Percentiles rank a stretch among this genome's conserved stretches.
These are phyloP conservation scores for Chionoecetes opilio DNA, from an alignment of 1,140 invertebrate genomes.

Conservation along the genomic window DNA sequence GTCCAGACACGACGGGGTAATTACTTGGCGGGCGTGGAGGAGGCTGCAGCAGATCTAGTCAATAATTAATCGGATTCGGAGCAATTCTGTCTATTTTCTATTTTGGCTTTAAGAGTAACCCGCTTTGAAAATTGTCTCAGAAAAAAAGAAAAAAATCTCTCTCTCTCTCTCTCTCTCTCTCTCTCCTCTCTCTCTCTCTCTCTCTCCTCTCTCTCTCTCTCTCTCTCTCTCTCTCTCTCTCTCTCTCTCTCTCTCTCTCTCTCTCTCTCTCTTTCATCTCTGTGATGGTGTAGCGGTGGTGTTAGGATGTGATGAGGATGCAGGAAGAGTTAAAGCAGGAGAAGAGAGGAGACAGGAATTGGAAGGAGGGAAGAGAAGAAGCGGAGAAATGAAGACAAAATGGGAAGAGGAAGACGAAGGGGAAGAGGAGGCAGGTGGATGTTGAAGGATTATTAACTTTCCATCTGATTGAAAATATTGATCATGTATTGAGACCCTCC, in stretches of 20 bases:
- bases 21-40: not conserved
- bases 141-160: no score
- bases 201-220: not conserved
- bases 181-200: not conserved
- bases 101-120: not conserved
- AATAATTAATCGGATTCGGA: not conserved
- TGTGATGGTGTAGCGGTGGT: no score
- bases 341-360: no score
- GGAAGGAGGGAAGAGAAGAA: no score
- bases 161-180: no score
- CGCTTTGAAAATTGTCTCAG: no score
- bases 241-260: conserved; percentile 41
- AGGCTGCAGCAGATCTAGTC: not conserved
- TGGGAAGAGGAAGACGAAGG: no score
- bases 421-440: not conserved
- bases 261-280: conserved; percentile 33
- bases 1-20: not conserved
- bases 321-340: no score
- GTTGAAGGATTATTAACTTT: not conserved
- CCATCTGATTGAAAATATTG: not conserved
- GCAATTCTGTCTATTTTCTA: not conserved
- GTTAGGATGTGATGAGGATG: no score
- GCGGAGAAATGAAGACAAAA: no score
- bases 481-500: not conserved
- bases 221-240: not conserved